Base-by-base conservation (phyloP, 2,113 vertebrate genomes). In the Pedetes capensis region DNA sequence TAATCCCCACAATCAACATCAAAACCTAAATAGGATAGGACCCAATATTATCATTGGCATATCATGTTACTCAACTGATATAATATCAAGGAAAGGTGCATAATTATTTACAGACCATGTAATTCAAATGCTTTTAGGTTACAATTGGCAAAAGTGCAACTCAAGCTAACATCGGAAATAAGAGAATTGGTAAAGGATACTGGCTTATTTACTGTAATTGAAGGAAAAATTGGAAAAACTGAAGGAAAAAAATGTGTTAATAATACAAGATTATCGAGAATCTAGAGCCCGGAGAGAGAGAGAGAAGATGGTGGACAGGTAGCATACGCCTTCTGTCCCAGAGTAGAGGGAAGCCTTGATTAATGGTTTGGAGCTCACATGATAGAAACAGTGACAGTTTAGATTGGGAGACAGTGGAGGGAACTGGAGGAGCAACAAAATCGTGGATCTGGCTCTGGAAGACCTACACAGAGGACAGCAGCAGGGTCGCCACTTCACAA, bases 151-250 rank as follows among this genome's bases (percentile, higher is more conserved):
- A 71, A 93, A 63, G 27, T 6, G 55, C 20, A 90, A 66, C 16
- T 84, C 68, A 93, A 91, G 71, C n/a, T 71, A 69, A 59, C 61
- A n/a, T 89, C 64, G 59, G 25, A 87, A 75, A 83, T 44, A 66
- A 4, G 8, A 84, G 27, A 83, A 69, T 79, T 69, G 93, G 22
- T 82, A 61, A 71, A 75, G 29, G 16, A 55, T 20, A 74, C 8
- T 57, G 68, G 14, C 6, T 53, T 53, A 32, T 29, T 86, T 78
- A 44, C 25, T 72, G 12, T 39, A 82, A 85, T 37, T 59, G 34
- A 89, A 89, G 14, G 34, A 71, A 91, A 91, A 44, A 74, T 16
- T 88, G 7, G 17, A 51, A 6, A 86, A 74, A 95, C 1, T 32
- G 8, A 20, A 59, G 29, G 4, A 75, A 61, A 64, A 80, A 2